Evolutionary conservation across 2,113 vertebrate species (phyloP).

Genomic region (Gorsachius goisagi): DNA sequence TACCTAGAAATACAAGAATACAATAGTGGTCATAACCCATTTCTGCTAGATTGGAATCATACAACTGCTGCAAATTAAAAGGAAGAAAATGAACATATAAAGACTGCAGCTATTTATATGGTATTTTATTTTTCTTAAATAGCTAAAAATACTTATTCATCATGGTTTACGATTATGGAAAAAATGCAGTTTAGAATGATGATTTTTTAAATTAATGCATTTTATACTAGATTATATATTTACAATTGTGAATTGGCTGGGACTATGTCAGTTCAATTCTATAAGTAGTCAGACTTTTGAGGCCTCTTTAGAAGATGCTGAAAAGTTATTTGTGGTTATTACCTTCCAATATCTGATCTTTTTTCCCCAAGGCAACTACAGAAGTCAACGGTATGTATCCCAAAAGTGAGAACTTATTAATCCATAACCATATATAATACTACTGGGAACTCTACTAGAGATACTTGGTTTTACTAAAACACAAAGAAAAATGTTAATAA

Average conservation of each 20-base stretch:
- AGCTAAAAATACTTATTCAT: neutral
- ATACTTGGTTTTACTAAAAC: neutral
- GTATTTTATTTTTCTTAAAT: neutral
- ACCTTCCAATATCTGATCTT: neutral
- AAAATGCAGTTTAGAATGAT: neutral
- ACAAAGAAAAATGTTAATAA: neutral
- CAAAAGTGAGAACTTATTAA: neutral
- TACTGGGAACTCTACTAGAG: neutral
- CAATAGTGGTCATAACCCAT: neutral
- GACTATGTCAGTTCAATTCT: neutral
- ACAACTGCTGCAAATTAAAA: neutral
- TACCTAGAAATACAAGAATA: conserved; percentile 1
- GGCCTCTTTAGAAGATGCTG: neutral
- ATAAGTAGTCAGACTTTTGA: neutral
- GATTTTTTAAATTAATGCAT: neutral
- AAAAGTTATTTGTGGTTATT: neutral
- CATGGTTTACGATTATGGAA: neutral
- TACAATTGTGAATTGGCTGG: neutral
- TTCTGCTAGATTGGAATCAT: neutral
- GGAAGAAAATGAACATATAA: neutral
- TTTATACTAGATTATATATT: neutral
- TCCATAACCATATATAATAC: neutral
- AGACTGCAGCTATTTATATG: neutral
- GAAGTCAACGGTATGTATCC: neutral
- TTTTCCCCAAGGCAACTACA: neutral